Base-by-base conservation (phyloP, 2,888 invertebrate genomes). In the Drosophila sordidula region DNA sequence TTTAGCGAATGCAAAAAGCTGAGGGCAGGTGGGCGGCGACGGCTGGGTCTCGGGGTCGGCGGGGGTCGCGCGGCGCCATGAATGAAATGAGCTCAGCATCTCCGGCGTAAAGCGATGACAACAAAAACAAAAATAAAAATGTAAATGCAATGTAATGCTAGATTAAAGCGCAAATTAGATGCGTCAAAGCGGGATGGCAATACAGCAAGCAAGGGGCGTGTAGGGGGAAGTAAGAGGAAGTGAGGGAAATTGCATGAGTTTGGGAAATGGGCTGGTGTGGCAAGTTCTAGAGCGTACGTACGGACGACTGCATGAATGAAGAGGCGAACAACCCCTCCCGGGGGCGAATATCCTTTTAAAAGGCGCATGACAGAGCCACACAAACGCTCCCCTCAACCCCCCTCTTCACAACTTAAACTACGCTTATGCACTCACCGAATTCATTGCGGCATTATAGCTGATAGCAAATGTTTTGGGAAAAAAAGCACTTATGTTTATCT, bases 41-140 rank as follows among this genome's bases (percentile, higher is more conserved):
- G 9, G 49, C 1, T 45, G 11, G 5, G 45, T 4, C 29, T 29
- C 9, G 29, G 51, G 18, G 62, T 38, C 14, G 52, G 70, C 57
- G 54, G 4, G 59, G 54, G 5, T 11, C 11, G 52, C 29, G 59
- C 52, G 58, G 56, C 44, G 41, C 56, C 65, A 87, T 85, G 85
- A 82, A 78, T 78, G 85, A 87, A 87, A 81, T 83, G 87, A 80
- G 75, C 81, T 79, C 73, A 75, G 70, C 59, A 55, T 36, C 52
- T 70, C 63, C 9, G 29, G 29, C 29, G 29, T 29, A 29, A 29
- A 29, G 9, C 29, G 29, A 29, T 29, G 29, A 29, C 29, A 29
- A 41, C 52, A 26, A 12, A 18, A 1, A 18, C 18, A 18, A 18
- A 18, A 36, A 47, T 59, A 61, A 26, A 45, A 32, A 57, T 50